Base-by-base conservation (phyloP, 2,113 vertebrate genomes). In the Gobio gobio region DNA sequence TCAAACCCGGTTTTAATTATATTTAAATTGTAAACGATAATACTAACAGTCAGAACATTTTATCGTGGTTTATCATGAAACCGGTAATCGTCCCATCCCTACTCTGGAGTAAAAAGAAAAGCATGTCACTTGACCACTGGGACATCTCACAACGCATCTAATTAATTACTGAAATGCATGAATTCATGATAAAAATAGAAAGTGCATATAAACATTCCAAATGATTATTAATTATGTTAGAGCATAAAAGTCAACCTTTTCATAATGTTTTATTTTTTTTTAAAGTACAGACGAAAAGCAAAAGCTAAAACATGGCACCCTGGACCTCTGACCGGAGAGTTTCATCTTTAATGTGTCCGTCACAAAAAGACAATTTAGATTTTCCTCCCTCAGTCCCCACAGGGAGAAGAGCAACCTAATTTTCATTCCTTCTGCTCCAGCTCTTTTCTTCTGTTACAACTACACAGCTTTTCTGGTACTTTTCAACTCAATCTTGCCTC, bases 301-400 rank as follows among this genome's bases (percentile, higher is more conserved):
- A 82, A 29, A 56, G 5, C 26, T 75, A 75, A 40, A 56, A 13
- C 0, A 16, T 63, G 47, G 47, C 56, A 82, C 63, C 76, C 73
- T 82, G 80, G 87, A 89, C 76, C 86, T 80, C 36, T 72, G 66
- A 79, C 36, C 80, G 61, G 29, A 56, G 36, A 4, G 43, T 51
- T 73, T 68, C 36, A 64, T 43, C 13, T n/a, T 74, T 82, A 70
- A 86, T 86, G 63, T 54, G 47, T 83, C 83, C 9, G 80, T 86
- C 77, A 61, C 10, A 10, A 70, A 49, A 85, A 78, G 58, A 82
- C 64, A 73, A 89, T 89, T 88, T 79, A 78, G 72, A 80, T 78
- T 58, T 54, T 40, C 20, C 70, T 33, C 66, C 8, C 14, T 29
- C 36, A 58, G 78, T 82, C 82, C 79, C 51, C 66, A 45, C 54